Evolutionary conservation across 2,888 invertebrate genomes (phyloP).

Genomic region (Periphyllus acericola): DNA sequence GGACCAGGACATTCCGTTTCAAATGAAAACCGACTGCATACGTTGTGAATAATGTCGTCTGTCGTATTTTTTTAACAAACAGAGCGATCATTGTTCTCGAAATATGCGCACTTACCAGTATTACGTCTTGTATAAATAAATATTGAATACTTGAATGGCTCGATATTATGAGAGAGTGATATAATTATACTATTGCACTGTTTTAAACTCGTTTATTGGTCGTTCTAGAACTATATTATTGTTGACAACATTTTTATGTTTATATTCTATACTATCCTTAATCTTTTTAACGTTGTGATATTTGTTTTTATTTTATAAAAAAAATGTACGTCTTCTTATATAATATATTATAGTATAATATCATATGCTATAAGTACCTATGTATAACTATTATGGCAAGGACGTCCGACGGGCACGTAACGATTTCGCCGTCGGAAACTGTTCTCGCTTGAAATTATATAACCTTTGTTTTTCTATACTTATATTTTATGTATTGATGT

Average conservation of each 20-base stretch:
- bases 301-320: background rate
- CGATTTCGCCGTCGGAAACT: background rate
- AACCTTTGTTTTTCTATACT: background rate
- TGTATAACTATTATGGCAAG: background rate
- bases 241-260: background rate
- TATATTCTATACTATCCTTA: background rate
- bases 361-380: background rate
- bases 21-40: background rate
- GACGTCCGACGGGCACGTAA: background rate
- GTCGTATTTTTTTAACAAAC: background rate
- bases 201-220: background rate
- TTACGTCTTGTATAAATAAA: slow-evolving; percentile 7
- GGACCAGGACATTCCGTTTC: slow-evolving; percentile 1
- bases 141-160: background rate
- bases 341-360: background rate
- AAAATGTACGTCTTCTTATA: background rate
- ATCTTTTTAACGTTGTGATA: background rate
- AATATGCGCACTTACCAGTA: slow-evolving; percentile 39
- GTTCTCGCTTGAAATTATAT: background rate
- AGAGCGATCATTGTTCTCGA: background rate
- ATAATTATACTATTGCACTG: background rate
- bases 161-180: background rate
- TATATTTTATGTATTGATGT: background rate
- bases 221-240: background rate
- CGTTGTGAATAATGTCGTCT: background rate